phyloP scores from a whole-genome alignment of 2,113 vertebrate species.

The Apus apus region DNA sequence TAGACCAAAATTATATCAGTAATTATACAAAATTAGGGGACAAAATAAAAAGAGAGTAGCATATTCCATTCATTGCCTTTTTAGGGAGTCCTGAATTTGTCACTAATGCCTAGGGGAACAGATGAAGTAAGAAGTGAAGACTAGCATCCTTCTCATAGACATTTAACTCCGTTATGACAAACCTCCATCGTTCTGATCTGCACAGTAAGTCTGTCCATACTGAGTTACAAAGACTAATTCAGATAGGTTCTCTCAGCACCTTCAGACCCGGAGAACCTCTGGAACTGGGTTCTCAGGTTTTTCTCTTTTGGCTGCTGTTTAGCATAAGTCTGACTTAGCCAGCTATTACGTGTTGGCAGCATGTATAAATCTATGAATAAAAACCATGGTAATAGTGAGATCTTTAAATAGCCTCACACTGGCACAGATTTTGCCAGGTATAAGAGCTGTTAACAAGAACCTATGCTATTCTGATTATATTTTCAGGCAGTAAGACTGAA shows the following conservation, averaged over 20 bases:
- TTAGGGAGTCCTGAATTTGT: neutral
- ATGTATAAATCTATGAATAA: neutral
- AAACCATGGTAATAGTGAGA: neutral
- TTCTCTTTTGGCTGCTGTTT: neutral
- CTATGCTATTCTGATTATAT: neutral
- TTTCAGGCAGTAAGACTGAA: neutral
- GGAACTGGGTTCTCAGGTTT: neutral
- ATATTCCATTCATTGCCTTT: neutral
- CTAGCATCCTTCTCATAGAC: neutral
- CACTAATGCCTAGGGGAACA: neutral
- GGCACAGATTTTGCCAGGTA: neutral
- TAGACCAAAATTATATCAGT: neutral
- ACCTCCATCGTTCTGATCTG: neutral
- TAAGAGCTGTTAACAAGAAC: neutral
- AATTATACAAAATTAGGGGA: neutral
- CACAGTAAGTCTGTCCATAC: neutral
- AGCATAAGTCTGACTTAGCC: rapidly evolving
- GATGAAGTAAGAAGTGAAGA: neutral
- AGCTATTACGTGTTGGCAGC: neutral
- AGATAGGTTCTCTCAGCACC: neutral
- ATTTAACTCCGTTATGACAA: neutral
- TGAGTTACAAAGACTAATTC: neutral
- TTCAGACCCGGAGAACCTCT: neutral
- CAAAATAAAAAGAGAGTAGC: neutral
- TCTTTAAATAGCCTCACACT: neutral